Evolutionary conservation across 2,113 vertebrate genomes (phyloP), one percentile per base, ranked within the genome.

Genomic region (Cercocebus atys): DNA sequence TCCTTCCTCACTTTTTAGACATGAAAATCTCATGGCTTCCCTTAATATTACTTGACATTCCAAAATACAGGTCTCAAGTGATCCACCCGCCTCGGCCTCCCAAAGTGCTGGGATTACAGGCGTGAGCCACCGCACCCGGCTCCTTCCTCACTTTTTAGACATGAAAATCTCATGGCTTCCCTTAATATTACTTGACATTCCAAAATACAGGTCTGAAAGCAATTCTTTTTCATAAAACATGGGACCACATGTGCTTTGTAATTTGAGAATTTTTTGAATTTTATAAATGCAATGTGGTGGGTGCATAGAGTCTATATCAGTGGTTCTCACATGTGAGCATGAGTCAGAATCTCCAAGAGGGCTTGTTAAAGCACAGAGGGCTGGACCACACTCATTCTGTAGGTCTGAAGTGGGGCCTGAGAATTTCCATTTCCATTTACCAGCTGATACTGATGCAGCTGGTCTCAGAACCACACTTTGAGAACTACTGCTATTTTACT

Each of bases 171-270:
- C 66, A 75, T 4, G 27, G 17, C 57, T 82, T 92, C 50, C 32
- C 96, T 88, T 38, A 85, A 89, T 23, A 16, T 82, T 57, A 95
- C 25, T 78, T 82, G 23, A 89, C 81, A 89, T 82, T 94, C 92
- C 66, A 78, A 90, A 83, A 81, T 59, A 75, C 13, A 68, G 4
- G 55, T 73, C 75, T 55, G 45, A 17, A 66, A 78, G 50, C 30
- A 61, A 86, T 52, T 3, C 20, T 32, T 83, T 70, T 68, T 86
- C 66, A 43, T 72, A 94, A 91, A 73, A 5, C 18, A 35, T 0
- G 38, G 73, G 30, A 43, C 22, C 4, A 45, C 61, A 27, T 70
- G n/a, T 55, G 75, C 45, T 88, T 90, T 85, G 50, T 79, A 87
- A 78, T 57, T 92, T 95, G 38, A 84, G 73, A n/a, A 47, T 14